Percentiles rank a stretch among this genome's conserved stretches.
Evolutionary conservation across 1,140 invertebrate genomes (phyloP).

Genomic region (Melitaea cinxia): DNA sequence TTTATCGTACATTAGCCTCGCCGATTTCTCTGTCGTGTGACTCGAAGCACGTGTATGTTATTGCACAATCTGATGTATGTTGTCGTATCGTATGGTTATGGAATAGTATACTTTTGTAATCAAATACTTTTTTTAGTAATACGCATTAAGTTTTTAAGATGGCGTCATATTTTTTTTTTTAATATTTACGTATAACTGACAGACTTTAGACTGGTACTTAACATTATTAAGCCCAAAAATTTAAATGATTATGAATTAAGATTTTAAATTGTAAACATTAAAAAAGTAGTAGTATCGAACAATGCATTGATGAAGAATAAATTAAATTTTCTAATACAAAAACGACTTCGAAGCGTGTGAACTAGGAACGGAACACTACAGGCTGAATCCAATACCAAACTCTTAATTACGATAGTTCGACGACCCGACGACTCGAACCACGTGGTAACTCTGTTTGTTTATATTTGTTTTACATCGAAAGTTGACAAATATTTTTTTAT

Average conservation of each 20-base stretch:
- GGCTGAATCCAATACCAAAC: slow-evolving; percentile 38
- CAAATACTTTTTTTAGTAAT: slow-evolving; percentile 10
- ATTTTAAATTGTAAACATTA: no score
- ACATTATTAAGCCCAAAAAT: no score
- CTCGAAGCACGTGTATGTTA: slow-evolving; percentile 27
- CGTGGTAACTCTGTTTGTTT: slow-evolving; percentile 35
- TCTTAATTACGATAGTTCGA: slow-evolving; percentile 46
- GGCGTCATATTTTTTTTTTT: background rate
- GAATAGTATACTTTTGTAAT: slow-evolving; percentile 28
- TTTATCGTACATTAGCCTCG: slow-evolving; percentile 50
- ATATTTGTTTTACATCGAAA: slow-evolving; percentile 23
- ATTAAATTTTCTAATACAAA: slow-evolving; percentile 14
- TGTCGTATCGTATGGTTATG: slow-evolving; percentile 29
- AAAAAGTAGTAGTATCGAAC: background rate
- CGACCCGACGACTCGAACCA: slow-evolving; percentile 31
- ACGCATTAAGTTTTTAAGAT: background rate
- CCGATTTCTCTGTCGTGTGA: slow-evolving; percentile 39
- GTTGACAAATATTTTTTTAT: slow-evolving; percentile 4
- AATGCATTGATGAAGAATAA: background rate
- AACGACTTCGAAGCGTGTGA: slow-evolving; percentile 29
- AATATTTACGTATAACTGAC: background rate
- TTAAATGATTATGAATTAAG: no score
- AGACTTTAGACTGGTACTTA: no score
- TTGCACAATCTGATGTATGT: slow-evolving; percentile 28
- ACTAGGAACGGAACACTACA: slow-evolving; percentile 30